Percentiles rank a stretch among this genome's conserved stretches.
phyloP scores from a whole-genome alignment of 1,140 invertebrate species.

The Bombyx mori region ASM3026992v2 NC_085128.1:17430501-17431000 shows the following conservation, averaged over 20 bases:
- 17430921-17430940: conserved; percentile 17
- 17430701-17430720: conserved; percentile 23
- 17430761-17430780: conserved; percentile 56
- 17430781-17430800: conserved; percentile 42
- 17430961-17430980: conserved; percentile 41
- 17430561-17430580: conserved; percentile 8
- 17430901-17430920: conserved; percentile 18
- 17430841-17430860: conserved; percentile 46
- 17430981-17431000: conserved; percentile 43
- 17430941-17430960: conserved; percentile 22
- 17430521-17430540: conserved; percentile 36
- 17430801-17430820: conserved; percentile 29
- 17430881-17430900: conserved; percentile 30
- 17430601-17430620: conserved; percentile 16
- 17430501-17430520: conserved; percentile 13
- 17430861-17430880: conserved; percentile 24
- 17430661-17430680: not conserved
- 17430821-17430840: conserved; percentile 32
- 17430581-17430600: conserved; percentile 8
- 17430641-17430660: conserved; percentile 2
- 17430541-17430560: conserved; percentile 20
- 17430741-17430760: conserved; percentile 48
- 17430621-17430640: conserved; percentile 31
- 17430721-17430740: conserved; percentile 40
- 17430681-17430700: conserved; percentile 8